A percentile compares a stretch with the other conserved stretches of the same genome.
phyloP scores from a whole-genome alignment of 1,140 invertebrate species.

The Ephestia elutella region DNA sequence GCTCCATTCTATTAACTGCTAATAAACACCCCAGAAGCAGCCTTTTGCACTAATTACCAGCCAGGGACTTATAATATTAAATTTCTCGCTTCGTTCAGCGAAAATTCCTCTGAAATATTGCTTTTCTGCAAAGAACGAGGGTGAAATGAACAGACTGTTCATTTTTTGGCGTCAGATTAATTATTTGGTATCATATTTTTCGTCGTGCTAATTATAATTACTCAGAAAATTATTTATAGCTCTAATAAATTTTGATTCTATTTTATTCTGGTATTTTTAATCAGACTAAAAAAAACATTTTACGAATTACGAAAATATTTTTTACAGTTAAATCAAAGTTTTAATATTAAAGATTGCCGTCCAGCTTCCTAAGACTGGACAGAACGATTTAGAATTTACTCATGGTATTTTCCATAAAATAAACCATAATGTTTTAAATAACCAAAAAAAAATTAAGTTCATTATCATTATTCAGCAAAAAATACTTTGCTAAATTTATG shows the following conservation, averaged over 20 bases:
- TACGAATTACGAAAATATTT: too few species aligned
- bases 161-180: constrained; percentile 7
- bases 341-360: too few species aligned
- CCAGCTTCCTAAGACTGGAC: too few species aligned
- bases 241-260: not conserved
- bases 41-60: constrained; percentile 45
- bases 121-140: constrained; percentile 21
- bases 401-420: too few species aligned
- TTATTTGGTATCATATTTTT: constrained; percentile 10
- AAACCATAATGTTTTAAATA: too few species aligned
- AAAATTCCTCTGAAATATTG: constrained; percentile 28
- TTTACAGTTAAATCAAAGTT: too few species aligned
- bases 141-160: constrained; percentile 15
- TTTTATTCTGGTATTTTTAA: too few species aligned
- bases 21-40: constrained; percentile 43
- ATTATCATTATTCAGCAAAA: too few species aligned
- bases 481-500: too few species aligned
- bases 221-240: not conserved
- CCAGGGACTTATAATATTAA: constrained; percentile 40
- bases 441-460: too few species aligned
- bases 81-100: constrained; percentile 30
- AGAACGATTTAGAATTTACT: too few species aligned
- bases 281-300: too few species aligned
- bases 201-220: constrained; percentile 10
- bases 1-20: constrained; percentile 54